phyloP scores from a whole-genome alignment of 2,113 vertebrate genomes.

The Oreochromis niloticus region DNA sequence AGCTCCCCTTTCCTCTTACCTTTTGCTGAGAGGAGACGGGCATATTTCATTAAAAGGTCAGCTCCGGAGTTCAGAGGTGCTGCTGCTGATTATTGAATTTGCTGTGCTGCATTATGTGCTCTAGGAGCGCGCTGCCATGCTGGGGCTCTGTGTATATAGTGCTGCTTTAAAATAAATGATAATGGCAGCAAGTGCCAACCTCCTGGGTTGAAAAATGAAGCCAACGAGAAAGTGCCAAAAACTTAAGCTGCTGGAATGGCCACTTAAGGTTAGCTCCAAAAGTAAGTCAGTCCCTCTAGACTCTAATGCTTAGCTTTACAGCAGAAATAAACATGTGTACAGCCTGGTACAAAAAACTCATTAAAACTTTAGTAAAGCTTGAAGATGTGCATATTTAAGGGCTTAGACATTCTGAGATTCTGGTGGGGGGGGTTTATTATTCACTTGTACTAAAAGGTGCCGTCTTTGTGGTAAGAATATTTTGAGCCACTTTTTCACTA shows the following conservation, averaged over 20 bases:
- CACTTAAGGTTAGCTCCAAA: neutral
- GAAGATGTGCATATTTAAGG: neutral
- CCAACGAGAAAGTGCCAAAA: neutral
- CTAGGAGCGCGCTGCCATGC: neutral
- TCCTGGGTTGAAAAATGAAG: neutral
- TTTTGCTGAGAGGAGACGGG: neutral
- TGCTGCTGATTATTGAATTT: neutral
- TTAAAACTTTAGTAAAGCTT: neutral
- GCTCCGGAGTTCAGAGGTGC: conserved; percentile 1
- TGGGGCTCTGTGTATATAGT: neutral
- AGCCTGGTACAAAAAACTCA: neutral
- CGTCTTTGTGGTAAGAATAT: neutral
- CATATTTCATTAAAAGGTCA: conserved; percentile 50
- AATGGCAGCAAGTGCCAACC: neutral
- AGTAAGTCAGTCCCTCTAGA: neutral
- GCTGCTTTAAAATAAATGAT: neutral
- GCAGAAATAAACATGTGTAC: neutral
- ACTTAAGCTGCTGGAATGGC: neutral
- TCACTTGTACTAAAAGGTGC: neutral
- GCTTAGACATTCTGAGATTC: neutral
- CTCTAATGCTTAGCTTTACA: neutral
- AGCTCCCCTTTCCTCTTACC: neutral
- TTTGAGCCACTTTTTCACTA: neutral
- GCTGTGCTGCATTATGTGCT: neutral
- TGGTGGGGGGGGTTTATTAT: accelerated